A percentile compares a stretch with the other conserved stretches of the same genome.
These are phyloP conservation scores for Crotalus tigris DNA, from an alignment of 2,113 vertebrate genomes.

Conservation along the genomic window DNA sequence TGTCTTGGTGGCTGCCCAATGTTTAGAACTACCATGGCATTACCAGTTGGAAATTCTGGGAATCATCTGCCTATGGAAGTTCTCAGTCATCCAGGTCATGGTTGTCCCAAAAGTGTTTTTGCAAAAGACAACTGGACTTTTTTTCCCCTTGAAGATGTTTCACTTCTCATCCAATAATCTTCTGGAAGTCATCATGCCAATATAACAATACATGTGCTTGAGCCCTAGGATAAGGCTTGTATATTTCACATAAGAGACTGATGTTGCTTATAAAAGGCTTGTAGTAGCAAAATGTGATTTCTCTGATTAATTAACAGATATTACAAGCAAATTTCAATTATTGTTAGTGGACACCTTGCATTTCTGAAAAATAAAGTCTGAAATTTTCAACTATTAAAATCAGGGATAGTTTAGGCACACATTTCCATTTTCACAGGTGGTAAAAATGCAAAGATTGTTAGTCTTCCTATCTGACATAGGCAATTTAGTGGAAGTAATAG, in stretches of 20 bases:
- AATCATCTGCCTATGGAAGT: neutral
- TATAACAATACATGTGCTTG: neutral
- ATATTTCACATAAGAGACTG: neutral
- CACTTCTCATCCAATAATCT: too few relatives aligned
- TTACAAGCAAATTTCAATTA: neutral
- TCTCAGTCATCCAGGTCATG: too few relatives aligned
- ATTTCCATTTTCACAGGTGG: neutral
- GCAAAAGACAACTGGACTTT: too few relatives aligned
- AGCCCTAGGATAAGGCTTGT: neutral
- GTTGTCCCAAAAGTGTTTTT: too few relatives aligned
- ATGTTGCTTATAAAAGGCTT: neutral
- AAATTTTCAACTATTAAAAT: neutral
- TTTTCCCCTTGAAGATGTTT: too few relatives aligned
- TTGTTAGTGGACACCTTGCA: neutral
- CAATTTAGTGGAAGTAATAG: neutral
- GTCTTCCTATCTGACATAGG: slow-evolving; percentile 3
- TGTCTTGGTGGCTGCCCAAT: neutral
- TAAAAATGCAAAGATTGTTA: neutral
- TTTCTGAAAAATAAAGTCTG: slow-evolving; percentile 10
- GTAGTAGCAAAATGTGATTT: neutral
- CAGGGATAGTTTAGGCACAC: neutral
- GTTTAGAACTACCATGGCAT: neutral
- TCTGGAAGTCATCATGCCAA: too few relatives aligned
- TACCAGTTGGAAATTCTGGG: neutral
- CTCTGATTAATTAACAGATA: slow-evolving; percentile 9